Conservation (phyloP, 2,888 invertebrate species). For the Laothoe populi region DNA sequence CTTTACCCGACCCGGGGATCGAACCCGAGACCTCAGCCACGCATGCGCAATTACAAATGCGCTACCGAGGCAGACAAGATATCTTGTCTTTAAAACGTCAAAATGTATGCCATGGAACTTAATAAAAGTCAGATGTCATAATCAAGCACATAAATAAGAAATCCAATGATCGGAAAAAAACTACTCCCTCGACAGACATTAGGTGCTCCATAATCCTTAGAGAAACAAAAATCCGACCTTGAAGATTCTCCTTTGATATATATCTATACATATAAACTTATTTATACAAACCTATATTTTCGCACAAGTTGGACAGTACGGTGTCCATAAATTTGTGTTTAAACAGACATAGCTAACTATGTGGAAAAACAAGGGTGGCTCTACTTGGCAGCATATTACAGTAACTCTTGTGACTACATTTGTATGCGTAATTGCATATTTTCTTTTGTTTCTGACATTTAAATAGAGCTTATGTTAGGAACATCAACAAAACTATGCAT, state of each 20-base stretch:
- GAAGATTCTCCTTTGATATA: constrained; percentile 41
- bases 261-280: constrained; percentile 37
- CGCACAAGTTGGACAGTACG: constrained; percentile 37
- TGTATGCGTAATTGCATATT: neutral
- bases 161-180: neutral
- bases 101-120: too few relatives aligned
- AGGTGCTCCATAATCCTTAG: neutral
- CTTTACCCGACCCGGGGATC: too few relatives aligned
- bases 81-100: too few relatives aligned
- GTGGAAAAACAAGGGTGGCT: constrained; percentile 23
- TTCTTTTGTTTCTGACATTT: too few relatives aligned
- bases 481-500: too few relatives aligned
- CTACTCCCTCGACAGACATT: neutral
- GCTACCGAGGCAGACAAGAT: too few relatives aligned
- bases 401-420: constrained; percentile 6
- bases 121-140: too few relatives aligned
- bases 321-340: constrained; percentile 37
- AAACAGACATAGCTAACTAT: constrained; percentile 16
- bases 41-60: too few relatives aligned
- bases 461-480: too few relatives aligned
- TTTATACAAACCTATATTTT: constrained; percentile 39
- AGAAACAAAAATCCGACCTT: constrained; percentile 33
- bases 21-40: too few relatives aligned
- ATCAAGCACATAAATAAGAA: neutral
- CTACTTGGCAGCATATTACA: constrained; percentile 23